phyloP scores from a whole-genome alignment of 2,113 vertebrate genomes.

The Stomatorhinus ivindoensis region DNA sequence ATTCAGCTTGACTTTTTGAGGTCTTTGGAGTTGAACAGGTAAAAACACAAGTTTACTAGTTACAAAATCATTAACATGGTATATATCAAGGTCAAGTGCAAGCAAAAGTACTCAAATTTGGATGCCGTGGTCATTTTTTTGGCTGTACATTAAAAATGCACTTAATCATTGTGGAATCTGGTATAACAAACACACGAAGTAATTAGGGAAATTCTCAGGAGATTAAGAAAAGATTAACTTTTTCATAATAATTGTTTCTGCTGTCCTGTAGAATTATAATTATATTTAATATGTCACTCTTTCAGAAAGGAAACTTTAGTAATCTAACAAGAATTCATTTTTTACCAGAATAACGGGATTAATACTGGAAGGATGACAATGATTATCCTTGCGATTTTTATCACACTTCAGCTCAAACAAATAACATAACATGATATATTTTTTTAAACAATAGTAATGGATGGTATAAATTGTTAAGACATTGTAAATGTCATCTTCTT shows the following conservation, averaged over 20 bases:
- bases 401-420: background rate
- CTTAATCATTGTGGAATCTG: background rate
- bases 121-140: background rate
- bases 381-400: background rate
- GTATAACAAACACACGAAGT: background rate
- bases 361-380: background rate
- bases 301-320: background rate
- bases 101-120: background rate
- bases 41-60: background rate
- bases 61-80: background rate
- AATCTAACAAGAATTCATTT: background rate
- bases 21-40: background rate
- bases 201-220: background rate
- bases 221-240: background rate
- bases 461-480: background rate
- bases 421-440: background rate
- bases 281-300: background rate
- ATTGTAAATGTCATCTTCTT: background rate
- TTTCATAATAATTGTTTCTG: background rate
- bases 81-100: background rate
- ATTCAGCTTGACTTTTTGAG: background rate
- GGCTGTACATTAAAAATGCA: background rate
- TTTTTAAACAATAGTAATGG: background rate
- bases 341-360: background rate
- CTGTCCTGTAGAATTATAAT: background rate